phyloP scores from a whole-genome alignment of 1,140 invertebrate genomes.

The Listronotus bonariensis region DNA sequence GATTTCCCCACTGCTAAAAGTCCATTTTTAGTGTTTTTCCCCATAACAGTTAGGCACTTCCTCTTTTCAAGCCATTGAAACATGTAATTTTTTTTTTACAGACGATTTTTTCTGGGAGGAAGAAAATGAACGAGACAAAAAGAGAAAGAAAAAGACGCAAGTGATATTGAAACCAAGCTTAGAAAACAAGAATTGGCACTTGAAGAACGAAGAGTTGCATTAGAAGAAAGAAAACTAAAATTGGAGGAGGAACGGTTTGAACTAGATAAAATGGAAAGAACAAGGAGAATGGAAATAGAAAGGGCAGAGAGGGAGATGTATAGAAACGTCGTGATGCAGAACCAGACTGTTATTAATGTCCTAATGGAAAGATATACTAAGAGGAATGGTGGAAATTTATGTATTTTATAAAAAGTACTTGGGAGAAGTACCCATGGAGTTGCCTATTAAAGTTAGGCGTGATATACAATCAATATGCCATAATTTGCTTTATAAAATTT shows the following conservation, averaged over 20 bases:
- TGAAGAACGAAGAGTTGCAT: slow-evolving; percentile 14
- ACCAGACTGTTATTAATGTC: slow-evolving; percentile 17
- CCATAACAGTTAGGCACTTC: neutral
- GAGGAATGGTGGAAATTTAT: slow-evolving; percentile 25
- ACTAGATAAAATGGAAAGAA: slow-evolving; percentile 23
- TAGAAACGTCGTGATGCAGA: slow-evolving; percentile 21
- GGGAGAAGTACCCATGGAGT: too few relatives aligned
- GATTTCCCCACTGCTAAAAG: neutral
- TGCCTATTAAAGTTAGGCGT: too few relatives aligned
- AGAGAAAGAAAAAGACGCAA: slow-evolving; percentile 18
- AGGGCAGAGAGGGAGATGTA: slow-evolving; percentile 27
- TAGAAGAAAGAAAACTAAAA: slow-evolving; percentile 15
- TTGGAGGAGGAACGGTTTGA: slow-evolving; percentile 25
- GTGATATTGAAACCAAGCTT: slow-evolving; percentile 19
- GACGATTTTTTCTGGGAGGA: slow-evolving; percentile 35
- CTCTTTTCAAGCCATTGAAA: too few relatives aligned
- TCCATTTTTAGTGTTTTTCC: neutral
- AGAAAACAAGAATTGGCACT: slow-evolving; percentile 27
- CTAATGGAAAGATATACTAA: slow-evolving; percentile 26
- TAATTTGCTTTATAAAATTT: too few relatives aligned
- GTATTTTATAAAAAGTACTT: slow-evolving; percentile 26
- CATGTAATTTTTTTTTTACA: slow-evolving; percentile 14
- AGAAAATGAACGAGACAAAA: slow-evolving; percentile 28
- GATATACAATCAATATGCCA: too few relatives aligned
- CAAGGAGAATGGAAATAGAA: slow-evolving; percentile 22